Evolutionary conservation across 2,113 vertebrate species (phyloP).

Genomic region (Fukomys damarensis): DNA sequence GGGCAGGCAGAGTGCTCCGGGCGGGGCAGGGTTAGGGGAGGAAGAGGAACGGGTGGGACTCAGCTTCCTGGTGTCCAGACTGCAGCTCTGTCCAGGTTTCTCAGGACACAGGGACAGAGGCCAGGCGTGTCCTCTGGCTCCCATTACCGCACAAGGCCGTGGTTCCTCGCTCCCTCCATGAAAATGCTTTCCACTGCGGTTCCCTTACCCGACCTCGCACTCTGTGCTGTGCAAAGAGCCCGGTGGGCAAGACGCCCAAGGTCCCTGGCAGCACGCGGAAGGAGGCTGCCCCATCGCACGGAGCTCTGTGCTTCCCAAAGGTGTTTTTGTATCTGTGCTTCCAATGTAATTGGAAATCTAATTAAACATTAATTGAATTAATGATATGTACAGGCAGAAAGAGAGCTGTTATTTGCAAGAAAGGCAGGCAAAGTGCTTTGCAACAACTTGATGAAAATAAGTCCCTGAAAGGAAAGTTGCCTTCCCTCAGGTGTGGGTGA

Average conservation of each 20-base stretch:
- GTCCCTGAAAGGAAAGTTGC: neutral
- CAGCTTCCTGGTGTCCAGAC: neutral
- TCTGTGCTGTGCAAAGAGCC: neutral
- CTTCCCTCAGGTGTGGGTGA: neutral
- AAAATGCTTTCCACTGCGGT: neutral
- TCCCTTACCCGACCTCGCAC: neutral
- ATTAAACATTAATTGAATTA: constrained; percentile 35
- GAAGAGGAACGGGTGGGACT: rapidly evolving
- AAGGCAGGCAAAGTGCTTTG: neutral
- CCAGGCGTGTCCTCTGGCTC: neutral
- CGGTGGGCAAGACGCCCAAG: too few species aligned
- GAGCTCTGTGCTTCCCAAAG: neutral
- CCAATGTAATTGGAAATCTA: constrained; percentile 19
- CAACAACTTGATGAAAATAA: neutral
- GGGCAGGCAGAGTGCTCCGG: neutral
- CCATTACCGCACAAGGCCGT: neutral
- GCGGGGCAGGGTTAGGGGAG: neutral
- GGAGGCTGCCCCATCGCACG: rapidly evolving
- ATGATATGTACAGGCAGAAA: neutral
- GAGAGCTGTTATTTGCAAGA: neutral
- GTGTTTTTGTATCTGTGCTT: neutral
- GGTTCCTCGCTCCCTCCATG: neutral
- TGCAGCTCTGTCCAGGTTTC: neutral
- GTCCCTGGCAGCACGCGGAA: neutral
- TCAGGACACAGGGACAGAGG: neutral